Evolutionary conservation across 1,140 invertebrate species (phyloP).

Genomic region (Ostrea edulis): DNA sequence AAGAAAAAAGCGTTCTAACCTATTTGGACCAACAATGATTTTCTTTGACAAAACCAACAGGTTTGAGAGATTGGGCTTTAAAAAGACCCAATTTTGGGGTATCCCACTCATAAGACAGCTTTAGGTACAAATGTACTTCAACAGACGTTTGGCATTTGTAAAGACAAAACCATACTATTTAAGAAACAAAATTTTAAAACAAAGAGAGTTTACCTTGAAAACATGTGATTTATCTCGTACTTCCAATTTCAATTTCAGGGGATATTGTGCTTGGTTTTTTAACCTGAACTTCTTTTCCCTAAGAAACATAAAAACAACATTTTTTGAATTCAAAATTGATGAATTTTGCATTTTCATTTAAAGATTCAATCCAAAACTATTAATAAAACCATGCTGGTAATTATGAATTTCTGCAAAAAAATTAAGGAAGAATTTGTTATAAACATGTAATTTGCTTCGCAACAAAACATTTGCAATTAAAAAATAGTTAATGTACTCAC

Average conservation of each 20-base stretch:
- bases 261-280: constrained; percentile 32
- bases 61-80: no score
- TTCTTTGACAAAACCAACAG: no score
- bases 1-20: no score
- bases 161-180: background rate
- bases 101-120: no score
- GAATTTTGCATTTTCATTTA: background rate
- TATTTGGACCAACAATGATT: no score
- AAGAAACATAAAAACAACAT: background rate
- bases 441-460: background rate
- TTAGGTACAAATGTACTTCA: background rate
- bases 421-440: no score
- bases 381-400: no score
- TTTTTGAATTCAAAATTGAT: background rate
- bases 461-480: background rate
- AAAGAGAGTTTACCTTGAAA: constrained; percentile 12
- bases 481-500: background rate
- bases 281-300: constrained; percentile 32
- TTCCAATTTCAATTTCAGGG: constrained; percentile 30
- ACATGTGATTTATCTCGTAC: constrained; percentile 15
- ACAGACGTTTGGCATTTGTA: background rate
- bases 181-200: no score
- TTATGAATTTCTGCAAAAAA: no score
- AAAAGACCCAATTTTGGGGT: no score
- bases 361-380: no score